Evolutionary conservation across 2,797 vertebrate species (phyloP), one percentile per base, ranked within the genome.

Genomic region (Chloroceryle inda): DNA sequence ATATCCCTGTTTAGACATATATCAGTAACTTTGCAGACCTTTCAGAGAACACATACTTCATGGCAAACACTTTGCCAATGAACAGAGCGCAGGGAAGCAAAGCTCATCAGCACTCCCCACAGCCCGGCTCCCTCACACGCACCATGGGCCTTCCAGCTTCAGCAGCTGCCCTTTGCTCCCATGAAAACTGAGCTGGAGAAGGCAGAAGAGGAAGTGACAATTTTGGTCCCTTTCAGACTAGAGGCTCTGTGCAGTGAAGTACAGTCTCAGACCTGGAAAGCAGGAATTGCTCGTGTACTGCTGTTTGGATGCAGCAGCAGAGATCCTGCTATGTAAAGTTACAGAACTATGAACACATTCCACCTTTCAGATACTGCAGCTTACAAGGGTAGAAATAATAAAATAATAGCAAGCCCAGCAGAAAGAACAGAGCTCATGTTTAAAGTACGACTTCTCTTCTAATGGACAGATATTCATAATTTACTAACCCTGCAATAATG

Each of bases 401-500:
- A 90, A 92, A 61, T 67, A 87, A 83, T 20, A 74, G 53, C 22
- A 66, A 93, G 31, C 52, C 49, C 74, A 71, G 44, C 5, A 88
- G 40, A 80, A 89, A 69, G 38, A 91, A 79, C 15, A 85, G 61
- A 72, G 53, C 33, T 80, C 5, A 8, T 53, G 20, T 45, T 95
- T 86, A 47, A 86, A 79, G 50, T 56, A 75, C 1, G 0, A 33
- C 42, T 76, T 68, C 42, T 89, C 44, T 76, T 64, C 58, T 93
- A 93, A 85, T 55, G 29, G 52, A 42, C 56, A 64, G 75, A 8
- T 78, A 94, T 78, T 88, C 83, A 77, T 91, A 83, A 91, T 89
- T 96, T 80, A 88, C 37, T 47, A 85, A 31, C 35, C 35, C 52
- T 80, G 61, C 31, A 64, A 56, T 82, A 91, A 96, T n/a, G 45